Conservation (phyloP, 2,113 vertebrate genomes). For the Pelmatolapia mariae region DNA sequence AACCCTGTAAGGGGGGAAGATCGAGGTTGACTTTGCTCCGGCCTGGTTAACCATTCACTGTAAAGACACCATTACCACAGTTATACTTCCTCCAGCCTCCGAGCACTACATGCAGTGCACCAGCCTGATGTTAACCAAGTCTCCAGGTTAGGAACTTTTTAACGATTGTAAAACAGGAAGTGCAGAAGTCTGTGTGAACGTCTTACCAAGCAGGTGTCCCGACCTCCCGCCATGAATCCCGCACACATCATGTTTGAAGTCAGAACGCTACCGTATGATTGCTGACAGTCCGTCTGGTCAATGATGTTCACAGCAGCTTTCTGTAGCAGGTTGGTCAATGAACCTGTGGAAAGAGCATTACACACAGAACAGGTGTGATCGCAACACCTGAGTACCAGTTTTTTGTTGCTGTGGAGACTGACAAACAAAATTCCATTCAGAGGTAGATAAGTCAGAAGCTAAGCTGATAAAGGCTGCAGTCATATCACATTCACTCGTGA, state of each 20-base stretch:
- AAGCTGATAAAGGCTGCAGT: background rate
- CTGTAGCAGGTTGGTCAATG: constrained; percentile 80
- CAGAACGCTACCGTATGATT: constrained; percentile 81
- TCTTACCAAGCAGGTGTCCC: constrained; percentile 91
- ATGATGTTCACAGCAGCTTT: constrained; percentile 84
- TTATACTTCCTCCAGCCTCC: background rate
- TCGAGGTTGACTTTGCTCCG: background rate
- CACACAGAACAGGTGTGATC: background rate
- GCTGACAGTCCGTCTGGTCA: constrained; percentile 79
- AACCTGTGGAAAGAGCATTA: constrained; percentile 62
- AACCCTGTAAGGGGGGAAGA: background rate
- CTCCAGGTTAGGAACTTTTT: background rate
- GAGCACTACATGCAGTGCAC: background rate
- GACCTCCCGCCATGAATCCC: constrained; percentile 79
- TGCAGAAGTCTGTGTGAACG: background rate
- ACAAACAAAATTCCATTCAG: background rate
- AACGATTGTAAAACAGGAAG: background rate
- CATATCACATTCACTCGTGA: background rate
- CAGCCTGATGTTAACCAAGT: background rate
- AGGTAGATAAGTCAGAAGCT: background rate
- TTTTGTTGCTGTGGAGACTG: background rate
- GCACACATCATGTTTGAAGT: constrained; percentile 90
- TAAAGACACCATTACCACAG: background rate
- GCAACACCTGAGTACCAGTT: background rate
- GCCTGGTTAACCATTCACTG: background rate